These are phyloP conservation scores for Drosophila murphyi DNA, from an alignment of 1,140 invertebrate species.

Conservation along the genomic window DNA sequence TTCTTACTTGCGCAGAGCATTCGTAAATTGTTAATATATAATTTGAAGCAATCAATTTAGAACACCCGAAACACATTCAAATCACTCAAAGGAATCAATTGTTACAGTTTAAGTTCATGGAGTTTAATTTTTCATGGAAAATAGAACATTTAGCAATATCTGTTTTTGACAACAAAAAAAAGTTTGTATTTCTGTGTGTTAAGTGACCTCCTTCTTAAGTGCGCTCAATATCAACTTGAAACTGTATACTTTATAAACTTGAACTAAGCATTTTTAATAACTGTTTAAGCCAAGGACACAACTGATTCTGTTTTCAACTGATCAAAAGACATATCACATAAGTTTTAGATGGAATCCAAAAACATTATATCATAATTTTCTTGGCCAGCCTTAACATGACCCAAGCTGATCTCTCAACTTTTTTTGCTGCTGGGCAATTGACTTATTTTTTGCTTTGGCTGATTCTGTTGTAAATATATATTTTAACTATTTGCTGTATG, in stretches of 20 bases:
- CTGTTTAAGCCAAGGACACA: conserved; percentile 18
- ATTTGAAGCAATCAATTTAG: too few relatives aligned
- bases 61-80: too few relatives aligned
- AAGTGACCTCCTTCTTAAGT: neutral
- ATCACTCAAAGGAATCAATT: too few relatives aligned
- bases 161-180: neutral
- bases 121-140: too few relatives aligned
- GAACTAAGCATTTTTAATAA: conserved; percentile 23
- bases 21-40: too few relatives aligned
- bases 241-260: conserved; percentile 34
- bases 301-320: conserved; percentile 10
- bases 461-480: conserved; percentile 56
- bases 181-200: conserved; percentile 1
- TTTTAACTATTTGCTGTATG: conserved; percentile 72
- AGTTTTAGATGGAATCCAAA: conserved; percentile 6
- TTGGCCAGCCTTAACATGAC: conserved; percentile 13
- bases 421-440: conserved; percentile 12
- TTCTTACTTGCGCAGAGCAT: too few relatives aligned
- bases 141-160: too few relatives aligned
- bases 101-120: too few relatives aligned
- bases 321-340: conserved; percentile 24
- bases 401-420: conserved; percentile 6
- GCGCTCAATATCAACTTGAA: conserved; percentile 19
- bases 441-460: conserved; percentile 46
- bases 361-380: conserved; percentile 13